Conservation (phyloP, 2,888 invertebrate species). For the Magallana nippona region DNA sequence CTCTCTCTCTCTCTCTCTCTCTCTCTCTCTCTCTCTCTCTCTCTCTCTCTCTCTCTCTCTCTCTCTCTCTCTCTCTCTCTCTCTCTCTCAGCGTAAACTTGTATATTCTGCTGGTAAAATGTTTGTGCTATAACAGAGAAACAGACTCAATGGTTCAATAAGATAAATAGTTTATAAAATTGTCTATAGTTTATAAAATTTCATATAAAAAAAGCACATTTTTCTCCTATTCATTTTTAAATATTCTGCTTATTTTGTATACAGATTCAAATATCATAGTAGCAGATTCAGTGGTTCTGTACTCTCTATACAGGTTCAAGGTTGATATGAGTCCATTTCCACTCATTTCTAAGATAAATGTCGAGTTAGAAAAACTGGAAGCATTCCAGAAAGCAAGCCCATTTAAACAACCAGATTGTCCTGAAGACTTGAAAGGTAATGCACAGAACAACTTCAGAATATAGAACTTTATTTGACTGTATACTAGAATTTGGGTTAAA, state of each 20-base stretch:
- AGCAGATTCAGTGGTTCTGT: too few species aligned
- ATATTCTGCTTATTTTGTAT: too few species aligned
- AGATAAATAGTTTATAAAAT: too few species aligned
- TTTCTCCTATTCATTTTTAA: too few species aligned
- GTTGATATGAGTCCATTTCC: conserved; percentile 95
- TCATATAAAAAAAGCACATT: too few species aligned
- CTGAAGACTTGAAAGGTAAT: conserved; percentile 79
- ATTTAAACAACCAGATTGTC: conserved; percentile 95
- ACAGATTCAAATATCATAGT: too few species aligned
- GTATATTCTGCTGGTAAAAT: too few species aligned
- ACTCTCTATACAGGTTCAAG: conserved; percentile 86
- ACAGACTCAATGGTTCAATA: too few species aligned
- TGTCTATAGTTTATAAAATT: too few species aligned
- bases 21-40: not conserved
- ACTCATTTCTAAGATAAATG: conserved; percentile 91
- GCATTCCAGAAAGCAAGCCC: conserved; percentile 95
- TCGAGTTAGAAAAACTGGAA: conserved; percentile 91
- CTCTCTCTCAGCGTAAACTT: not conserved
- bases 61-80: not conserved
- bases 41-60: not conserved
- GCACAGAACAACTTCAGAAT: not conserved
- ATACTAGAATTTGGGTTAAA: too few species aligned
- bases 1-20: not conserved
- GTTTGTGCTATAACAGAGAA: too few species aligned
- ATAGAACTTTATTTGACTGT: too few species aligned